Percentiles rank a stretch among this genome's conserved stretches.
These are phyloP conservation scores for Prochilodus magdalenae DNA, from an alignment of 2,113 vertebrate genomes.

Conservation along the genomic window DNA sequence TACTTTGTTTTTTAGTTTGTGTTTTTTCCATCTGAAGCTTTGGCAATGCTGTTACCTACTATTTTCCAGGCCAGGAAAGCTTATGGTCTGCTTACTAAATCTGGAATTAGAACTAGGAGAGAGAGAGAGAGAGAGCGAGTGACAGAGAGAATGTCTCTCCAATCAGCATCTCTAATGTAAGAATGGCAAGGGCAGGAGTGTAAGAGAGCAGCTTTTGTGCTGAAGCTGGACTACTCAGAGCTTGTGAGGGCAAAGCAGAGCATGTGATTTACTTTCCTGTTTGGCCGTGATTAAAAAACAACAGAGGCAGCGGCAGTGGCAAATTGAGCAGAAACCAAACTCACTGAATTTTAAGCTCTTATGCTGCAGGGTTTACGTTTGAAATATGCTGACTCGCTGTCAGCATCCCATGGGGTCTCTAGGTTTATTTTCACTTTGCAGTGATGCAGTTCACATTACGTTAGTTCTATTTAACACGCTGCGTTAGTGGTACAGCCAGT, in stretches of 20 bases:
- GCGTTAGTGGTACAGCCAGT: neutral
- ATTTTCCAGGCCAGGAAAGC: too few relatives aligned
- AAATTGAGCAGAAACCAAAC: neutral
- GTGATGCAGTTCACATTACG: neutral
- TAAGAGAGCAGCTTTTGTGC: neutral
- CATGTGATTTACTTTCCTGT: neutral
- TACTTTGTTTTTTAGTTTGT: too few relatives aligned
- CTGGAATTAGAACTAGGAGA: too few relatives aligned
- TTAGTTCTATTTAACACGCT: conserved; percentile 2
- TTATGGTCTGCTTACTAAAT: too few relatives aligned
- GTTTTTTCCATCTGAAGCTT: too few relatives aligned
- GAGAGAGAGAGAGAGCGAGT: conserved; percentile 11
- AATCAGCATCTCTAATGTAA: neutral
- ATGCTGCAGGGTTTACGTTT: neutral
- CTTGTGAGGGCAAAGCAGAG: conserved; percentile 2
- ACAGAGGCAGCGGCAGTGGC: neutral
- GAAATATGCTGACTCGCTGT: conserved; percentile 7
- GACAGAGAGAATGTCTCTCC: neutral
- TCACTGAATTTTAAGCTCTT: neutral
- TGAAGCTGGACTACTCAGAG: neutral
- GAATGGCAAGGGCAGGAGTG: neutral
- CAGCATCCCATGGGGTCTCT: neutral
- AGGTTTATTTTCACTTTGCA: conserved; percentile 6
- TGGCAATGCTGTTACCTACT: too few relatives aligned
- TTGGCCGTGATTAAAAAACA: conserved; percentile 8